Evolutionary conservation across 2,888 invertebrate species (phyloP), one percentile per base, ranked within the genome.

Genomic region (Dendrolimus pini): DNA sequence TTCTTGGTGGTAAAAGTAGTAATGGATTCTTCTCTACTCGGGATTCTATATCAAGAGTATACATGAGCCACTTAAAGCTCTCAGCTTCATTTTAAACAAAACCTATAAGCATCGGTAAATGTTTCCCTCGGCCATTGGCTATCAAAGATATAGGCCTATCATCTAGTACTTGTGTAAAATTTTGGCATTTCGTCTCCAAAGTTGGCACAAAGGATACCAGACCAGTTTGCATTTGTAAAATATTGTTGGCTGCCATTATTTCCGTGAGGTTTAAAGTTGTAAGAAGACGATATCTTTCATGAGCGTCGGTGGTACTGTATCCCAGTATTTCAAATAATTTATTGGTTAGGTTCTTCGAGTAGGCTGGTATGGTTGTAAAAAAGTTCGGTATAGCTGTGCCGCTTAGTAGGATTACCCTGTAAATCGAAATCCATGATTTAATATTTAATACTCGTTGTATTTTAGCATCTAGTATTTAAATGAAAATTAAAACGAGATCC

Each of bases 291-390:
- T 18, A 18, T 18, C 18, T 13, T 9, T 14, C 57, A 1, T 18
- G 54, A n/a, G 54, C 10, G 42, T 57, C 57, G 8, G 54, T 57
- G 54, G n/a, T 54, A 8, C 41, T 52, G 12, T 54, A 47, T 7
- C 57, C 54, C 8, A 52, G 18, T 2, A 8, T 47, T 13, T 12
- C 7, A 41, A 54, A 42, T 12, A 52, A 54, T 41, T 42, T 41
- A 12, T 65, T 62, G 8, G 74, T 67, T 7, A 18, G 18, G 18
- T 3, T 18, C 18, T 18, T 18, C 18, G 8, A 72, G 59, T 6
- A 59, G 56, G 30, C 67, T 59, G 1, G 77, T 77, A 8, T 65
- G 60, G 30, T 62, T 68, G 12, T 64, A 60, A 1, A 78, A 56
- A 59, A 63, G n/a, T 62, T 64, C 7, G 66, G 65, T 18, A 65